Conservation (phyloP, 1,140 invertebrate species). For the Heliconius hewitsoni region DNA sequence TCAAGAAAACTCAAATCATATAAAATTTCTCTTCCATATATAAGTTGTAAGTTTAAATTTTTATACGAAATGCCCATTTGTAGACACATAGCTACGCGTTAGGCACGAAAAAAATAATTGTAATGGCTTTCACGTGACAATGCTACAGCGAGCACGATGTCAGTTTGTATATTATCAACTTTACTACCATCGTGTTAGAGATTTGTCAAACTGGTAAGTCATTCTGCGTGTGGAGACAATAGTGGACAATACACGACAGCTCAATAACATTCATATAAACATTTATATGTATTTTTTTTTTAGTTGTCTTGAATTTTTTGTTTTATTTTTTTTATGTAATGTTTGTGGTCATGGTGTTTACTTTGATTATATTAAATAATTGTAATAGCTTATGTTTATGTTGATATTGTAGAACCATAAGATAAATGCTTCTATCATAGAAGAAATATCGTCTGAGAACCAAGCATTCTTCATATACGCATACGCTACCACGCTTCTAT, state of each 20-base stretch:
- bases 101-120: slow-evolving; percentile 38
- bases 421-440: too few species aligned
- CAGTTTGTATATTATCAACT: slow-evolving; percentile 7
- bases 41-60: background rate
- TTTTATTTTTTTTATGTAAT: background rate
- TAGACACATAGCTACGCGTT: slow-evolving; percentile 24
- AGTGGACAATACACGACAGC: background rate
- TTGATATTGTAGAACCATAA: too few species aligned
- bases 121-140: slow-evolving; percentile 37
- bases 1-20: background rate
- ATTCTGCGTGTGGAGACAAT: background rate
- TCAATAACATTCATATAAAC: slow-evolving; percentile 1
- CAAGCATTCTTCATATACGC: too few species aligned
- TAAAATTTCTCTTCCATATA: background rate
- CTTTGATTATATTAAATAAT: too few species aligned
- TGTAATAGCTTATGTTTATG: too few species aligned
- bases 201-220: background rate
- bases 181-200: slow-evolving; percentile 12
- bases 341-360: background rate
- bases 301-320: background rate
- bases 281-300: background rate
- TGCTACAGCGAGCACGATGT: slow-evolving; percentile 1
- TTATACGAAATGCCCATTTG: slow-evolving; percentile 5
- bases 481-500: too few species aligned
- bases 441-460: too few species aligned